phyloP scores from a whole-genome alignment of 1,140 invertebrate genomes.

The Cylas formicarius region DNA sequence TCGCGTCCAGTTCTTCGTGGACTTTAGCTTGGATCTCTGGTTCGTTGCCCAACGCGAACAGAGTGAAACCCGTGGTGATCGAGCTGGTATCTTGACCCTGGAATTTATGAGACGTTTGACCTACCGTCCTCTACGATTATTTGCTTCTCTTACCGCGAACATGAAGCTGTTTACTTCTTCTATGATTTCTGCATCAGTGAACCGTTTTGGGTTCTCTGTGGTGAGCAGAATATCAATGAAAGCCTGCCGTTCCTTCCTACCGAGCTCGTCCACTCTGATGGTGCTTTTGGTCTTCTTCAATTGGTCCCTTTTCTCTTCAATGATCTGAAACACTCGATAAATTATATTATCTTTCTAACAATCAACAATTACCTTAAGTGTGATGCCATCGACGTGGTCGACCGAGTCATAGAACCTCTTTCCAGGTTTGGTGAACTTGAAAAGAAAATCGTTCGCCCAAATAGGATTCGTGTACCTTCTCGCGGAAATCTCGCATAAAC shows the following conservation, averaged over 20 bases:
- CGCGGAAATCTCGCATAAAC: too few species aligned
- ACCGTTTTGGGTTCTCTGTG: conserved; percentile 40
- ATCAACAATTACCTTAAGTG: conserved; percentile 50
- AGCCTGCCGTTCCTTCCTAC: conserved; percentile 53
- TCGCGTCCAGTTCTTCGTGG: conserved; percentile 56
- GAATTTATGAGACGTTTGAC: conserved; percentile 33
- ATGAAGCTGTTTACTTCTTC: conserved; percentile 84
- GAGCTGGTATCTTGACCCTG: conserved; percentile 70
- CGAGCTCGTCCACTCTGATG: conserved; percentile 12
- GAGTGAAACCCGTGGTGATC: conserved; percentile 48
- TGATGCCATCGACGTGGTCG: conserved; percentile 62
- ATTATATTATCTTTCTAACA: conserved; percentile 12
- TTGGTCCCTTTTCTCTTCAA: conserved; percentile 15
- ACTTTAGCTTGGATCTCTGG: conserved; percentile 54
- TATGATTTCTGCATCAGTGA: conserved; percentile 60
- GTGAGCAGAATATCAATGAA: conserved; percentile 66
- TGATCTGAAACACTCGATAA: conserved; percentile 48
- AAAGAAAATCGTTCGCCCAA: conserved; percentile 58
- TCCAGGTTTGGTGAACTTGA: conserved; percentile 49
- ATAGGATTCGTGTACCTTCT: too few species aligned
- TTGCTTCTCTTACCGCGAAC: conserved; percentile 54
- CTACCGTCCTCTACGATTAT: conserved; percentile 1
- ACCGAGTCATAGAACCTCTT: conserved; percentile 54
- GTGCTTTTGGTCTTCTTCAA: neutral
- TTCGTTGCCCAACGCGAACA: conserved; percentile 52